Base-by-base conservation (phyloP, 2,113 vertebrate genomes). In the Cyanocitta stelleri region DNA sequence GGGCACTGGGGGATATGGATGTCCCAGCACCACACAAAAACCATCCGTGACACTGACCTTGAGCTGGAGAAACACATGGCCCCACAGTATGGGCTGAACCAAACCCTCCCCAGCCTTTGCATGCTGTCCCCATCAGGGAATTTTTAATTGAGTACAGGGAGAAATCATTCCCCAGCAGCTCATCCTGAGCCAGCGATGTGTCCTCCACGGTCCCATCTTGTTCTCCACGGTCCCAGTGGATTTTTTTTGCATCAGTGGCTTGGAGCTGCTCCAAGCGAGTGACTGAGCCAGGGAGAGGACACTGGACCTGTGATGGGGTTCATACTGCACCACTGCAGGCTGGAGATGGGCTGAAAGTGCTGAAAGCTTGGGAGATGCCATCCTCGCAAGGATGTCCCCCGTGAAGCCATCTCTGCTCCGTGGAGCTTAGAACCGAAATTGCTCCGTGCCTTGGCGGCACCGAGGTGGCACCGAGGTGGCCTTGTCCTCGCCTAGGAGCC, bases 381-480 rank as follows among this genome's bases (percentile, higher is more conserved):
- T 30, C 58, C 49, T 66, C 17, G 37, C 39, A 13, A 41, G 39
- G 39, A 2, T 0, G 1, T 62, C n/a, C 64, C 67, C 46, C 15
- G 19, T 7, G 79, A 72, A 55, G 49, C 41, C 59, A 35, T 29
- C 74, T 58, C 48, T 14, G 30, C 37, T 44, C 63, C 0, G 0
- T 2, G 39, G 52, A 64, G 48, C 56, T 72, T 2, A 4, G 54
- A 61, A 86, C 39, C 27, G 1, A 16, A n/a, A 30, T 2, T 3
- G 24, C 69, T 44, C 78, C 9, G 3, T 11, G 64, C 19, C 54
- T 2, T 0, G 13, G 13, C 2, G 43, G 22, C 37, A 12, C 67
- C 0, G 1, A 11, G n/a, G 72, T 9, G n/a, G 13, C 43, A 12
- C 67, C 0, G 1, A 11, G n/a, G 72, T 9, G n/a, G 13, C 43